phyloP scores from a whole-genome alignment of 2,888 invertebrate genomes.

The Andrena dorsata region DNA sequence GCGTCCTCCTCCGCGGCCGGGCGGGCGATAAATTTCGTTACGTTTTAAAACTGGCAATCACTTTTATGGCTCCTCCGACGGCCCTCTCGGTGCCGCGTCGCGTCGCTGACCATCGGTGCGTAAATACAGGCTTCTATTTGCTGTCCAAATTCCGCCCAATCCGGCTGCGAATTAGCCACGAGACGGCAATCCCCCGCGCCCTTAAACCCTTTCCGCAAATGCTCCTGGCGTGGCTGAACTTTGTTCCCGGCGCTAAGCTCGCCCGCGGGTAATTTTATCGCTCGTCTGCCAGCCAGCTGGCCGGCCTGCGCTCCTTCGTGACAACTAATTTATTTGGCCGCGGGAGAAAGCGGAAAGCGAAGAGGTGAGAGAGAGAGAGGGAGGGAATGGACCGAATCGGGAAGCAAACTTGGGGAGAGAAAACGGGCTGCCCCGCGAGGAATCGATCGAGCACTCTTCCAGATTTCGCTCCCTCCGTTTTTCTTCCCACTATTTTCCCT shows the following conservation, averaged over 20 bases:
- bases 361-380: slow-evolving; percentile 27
- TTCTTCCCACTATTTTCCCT: slow-evolving; percentile 47
- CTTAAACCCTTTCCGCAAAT: slow-evolving; percentile 65
- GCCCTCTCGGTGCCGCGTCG: background rate
- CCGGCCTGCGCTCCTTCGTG: slow-evolving; percentile 71
- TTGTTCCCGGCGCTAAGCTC: slow-evolving; percentile 70
- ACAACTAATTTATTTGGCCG: slow-evolving; percentile 78
- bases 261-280: slow-evolving; percentile 74
- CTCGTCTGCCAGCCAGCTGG: slow-evolving; percentile 68
- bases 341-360: slow-evolving; percentile 15
- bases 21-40: slow-evolving; percentile 33
- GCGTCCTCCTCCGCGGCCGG: background rate
- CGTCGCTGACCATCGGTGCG: background rate
- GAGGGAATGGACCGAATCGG: slow-evolving; percentile 36
- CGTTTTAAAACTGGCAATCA: background rate
- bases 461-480: slow-evolving; percentile 51
- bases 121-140: slow-evolving; percentile 37
- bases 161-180: slow-evolving; percentile 58
- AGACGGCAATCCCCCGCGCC: slow-evolving; percentile 39
- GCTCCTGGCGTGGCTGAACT: slow-evolving; percentile 59
- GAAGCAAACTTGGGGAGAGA: slow-evolving; percentile 43
- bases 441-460: slow-evolving; percentile 76
- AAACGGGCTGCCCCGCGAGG: slow-evolving; percentile 68
- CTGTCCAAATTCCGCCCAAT: slow-evolving; percentile 45
- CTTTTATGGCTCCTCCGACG: slow-evolving; percentile 1